phyloP scores from a whole-genome alignment of 2,888 invertebrate genomes.

The Phaonia tiefii region DNA sequence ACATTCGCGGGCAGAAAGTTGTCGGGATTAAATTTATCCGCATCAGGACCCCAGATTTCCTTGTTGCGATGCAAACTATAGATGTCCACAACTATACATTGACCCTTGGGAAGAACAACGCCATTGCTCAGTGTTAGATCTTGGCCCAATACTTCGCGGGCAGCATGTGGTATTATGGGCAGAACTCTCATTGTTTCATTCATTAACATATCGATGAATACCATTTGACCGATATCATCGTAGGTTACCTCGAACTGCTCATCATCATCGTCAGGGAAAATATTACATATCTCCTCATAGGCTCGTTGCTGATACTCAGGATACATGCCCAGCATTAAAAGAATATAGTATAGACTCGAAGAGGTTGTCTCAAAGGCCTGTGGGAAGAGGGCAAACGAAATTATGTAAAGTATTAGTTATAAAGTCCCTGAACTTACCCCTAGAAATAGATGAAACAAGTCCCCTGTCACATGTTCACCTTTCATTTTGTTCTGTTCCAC shows the following conservation, averaged over 20 bases:
- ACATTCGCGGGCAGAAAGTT: slow-evolving; percentile 13
- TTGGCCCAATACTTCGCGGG: slow-evolving; percentile 68
- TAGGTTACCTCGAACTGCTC: slow-evolving; percentile 70
- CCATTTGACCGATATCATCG: slow-evolving; percentile 72
- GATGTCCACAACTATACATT: slow-evolving; percentile 73
- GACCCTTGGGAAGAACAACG: slow-evolving; percentile 73
- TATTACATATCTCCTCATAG: slow-evolving; percentile 71
- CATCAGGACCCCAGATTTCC: slow-evolving; percentile 32
- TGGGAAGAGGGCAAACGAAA: neutral
- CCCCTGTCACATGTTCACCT: neutral
- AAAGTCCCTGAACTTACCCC: neutral
- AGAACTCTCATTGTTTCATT: slow-evolving; percentile 76
- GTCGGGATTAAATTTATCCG: slow-evolving; percentile 29
- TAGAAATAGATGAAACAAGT: neutral
- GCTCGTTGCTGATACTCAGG: slow-evolving; percentile 73
- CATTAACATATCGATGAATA: slow-evolving; percentile 74
- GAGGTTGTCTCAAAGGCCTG: slow-evolving; percentile 76
- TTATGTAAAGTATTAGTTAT: neutral
- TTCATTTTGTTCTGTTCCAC: neutral
- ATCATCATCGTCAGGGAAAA: slow-evolving; percentile 69
- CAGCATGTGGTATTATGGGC: slow-evolving; percentile 74
- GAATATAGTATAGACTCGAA: slow-evolving; percentile 69
- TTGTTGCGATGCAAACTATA: slow-evolving; percentile 71
- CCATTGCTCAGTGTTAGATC: slow-evolving; percentile 72
- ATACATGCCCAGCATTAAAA: slow-evolving; percentile 74